Evolutionary conservation across 2,888 invertebrate genomes (phyloP), one percentile per base, ranked within the genome.

Genomic region (Capitulum mitella): DNA sequence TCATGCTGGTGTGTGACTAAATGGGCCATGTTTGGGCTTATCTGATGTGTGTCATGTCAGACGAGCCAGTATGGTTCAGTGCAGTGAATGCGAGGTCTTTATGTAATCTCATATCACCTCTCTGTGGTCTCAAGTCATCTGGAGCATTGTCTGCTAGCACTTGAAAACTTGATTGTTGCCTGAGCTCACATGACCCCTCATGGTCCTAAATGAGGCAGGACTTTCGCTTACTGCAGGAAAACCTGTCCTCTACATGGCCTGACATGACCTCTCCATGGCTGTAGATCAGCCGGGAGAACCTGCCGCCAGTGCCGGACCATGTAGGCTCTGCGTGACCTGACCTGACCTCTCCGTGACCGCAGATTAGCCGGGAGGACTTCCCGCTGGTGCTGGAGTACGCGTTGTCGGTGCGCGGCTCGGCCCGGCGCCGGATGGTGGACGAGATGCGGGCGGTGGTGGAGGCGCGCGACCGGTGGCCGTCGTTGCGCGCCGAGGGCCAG

Each of bases 381-480:
- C 70, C 70, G 37, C 40, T 70, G 70, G 40, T 70, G 40, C 22
- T 70, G 26, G 70, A 70, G 70, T 70, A 70, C 40, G 37, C 40
- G 70, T 37, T 22, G 37, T 70, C 70, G 26, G 70, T 70, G 40
- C 37, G 70, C 37, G 70, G 70, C 26, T 37, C 37, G 26, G 70
- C 70, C 26, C 70, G 70, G 10, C 26, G 29, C 37, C 70, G 70
- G 8, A 37, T 70, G 22, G 22, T 22, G 10, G 37, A 70, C 8
- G 37, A 70, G 70, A 22, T 37, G 26, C 70, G 37, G 1, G 70
- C 70, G 10, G 37, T 70, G 70, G 70, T 70, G 26, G 70, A 70
- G 70, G 70, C 70, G 22, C 37, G 70, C 37, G 70, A 70, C 70
- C 37, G 70, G 40, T 70, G 70, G 70, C 70, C 70, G 37, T 70